Base-by-base conservation (phyloP, 2,113 vertebrate species). In the Pelecanus crispus region DNA sequence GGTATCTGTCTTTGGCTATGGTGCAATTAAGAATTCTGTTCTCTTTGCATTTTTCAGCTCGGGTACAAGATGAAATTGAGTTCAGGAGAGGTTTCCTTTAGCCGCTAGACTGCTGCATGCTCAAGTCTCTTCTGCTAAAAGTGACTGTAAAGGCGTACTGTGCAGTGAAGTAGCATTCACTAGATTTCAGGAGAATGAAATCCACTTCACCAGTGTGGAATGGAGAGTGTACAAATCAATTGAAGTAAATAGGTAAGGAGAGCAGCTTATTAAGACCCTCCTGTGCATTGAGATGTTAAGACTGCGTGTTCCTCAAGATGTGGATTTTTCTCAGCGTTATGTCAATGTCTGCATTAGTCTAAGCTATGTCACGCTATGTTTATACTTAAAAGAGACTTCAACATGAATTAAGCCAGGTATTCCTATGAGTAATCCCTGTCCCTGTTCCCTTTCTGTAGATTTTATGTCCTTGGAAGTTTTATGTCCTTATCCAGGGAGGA, bases 1-100 rank as follows among this genome's bases (percentile, higher is more conserved):
- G 38, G 17, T 24, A 1, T n/a, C 31, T n/a, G 14, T 61, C 36
- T 77, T 22, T 53, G 38, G 5, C 58, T 13, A 13, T 7, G 38
- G 31, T 49, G 29, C n/a, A 16, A 7, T 25, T 52, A 68, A 70
- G 26, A 31, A 18, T 77, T 91, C 38, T 87, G 16, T 82, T 75
- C 53, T 95, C 74, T 80, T 59, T 94, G 58, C 83, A 0, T 91
- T 94, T 95, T 97, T 59, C 92, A 97, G 81, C 84, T 70, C 25
- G 10, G 42, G 17, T 34, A 34, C 42, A 17, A 81, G 74, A 70
- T 36, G 71, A 68, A 24, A 2, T 20, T 79, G 59, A 52, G 77
- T 67, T 94, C 73, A 75, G 70, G 73, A 72, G 53, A 70, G 50
- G 31, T 92, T 83, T 63, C 21, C 88, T 63, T 75, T 77, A 94